These are phyloP conservation scores for Cyprinella venusta DNA, from an alignment of 2,797 vertebrate species.

Conservation along the genomic window DNA sequence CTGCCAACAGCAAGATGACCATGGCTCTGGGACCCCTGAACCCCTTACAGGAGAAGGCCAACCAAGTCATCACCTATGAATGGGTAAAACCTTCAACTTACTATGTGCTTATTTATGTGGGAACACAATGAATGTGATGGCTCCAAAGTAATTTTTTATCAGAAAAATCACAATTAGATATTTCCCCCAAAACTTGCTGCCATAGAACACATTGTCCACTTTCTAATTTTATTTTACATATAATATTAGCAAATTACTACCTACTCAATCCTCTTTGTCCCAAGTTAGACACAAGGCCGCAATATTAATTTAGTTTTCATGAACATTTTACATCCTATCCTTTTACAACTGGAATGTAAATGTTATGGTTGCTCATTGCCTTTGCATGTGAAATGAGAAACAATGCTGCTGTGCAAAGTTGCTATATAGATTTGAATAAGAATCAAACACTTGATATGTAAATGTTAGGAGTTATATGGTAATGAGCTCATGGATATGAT, in stretches of 20 bases:
- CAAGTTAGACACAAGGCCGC: background rate
- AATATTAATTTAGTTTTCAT: background rate
- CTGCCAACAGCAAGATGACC: constrained; percentile 87
- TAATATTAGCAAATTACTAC: too few species aligned
- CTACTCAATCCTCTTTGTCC: too few species aligned
- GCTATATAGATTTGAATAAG: background rate
- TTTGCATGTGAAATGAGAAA: background rate
- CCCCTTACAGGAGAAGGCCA: constrained; percentile 91
- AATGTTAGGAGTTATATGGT: background rate
- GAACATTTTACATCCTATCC: background rate
- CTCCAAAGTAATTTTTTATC: too few species aligned
- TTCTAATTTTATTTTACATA: too few species aligned
- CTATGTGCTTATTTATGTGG: background rate
- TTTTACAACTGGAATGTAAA: background rate
- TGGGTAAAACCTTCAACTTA: constrained; percentile 82
- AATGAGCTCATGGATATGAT: background rate
- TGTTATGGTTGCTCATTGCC: background rate
- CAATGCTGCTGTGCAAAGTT: background rate
- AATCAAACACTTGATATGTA: background rate
- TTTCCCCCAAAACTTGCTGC: too few species aligned
- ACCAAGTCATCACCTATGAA: constrained; percentile 97
- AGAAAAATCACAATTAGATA: background rate
- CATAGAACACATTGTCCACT: background rate
- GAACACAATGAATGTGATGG: background rate
- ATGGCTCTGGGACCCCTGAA: constrained; percentile 78